These are phyloP conservation scores for Petrosia ficiformis DNA, from an alignment of 37 sponge, comb jelly and placozoan genomes.

Conservation along the genomic window DNA sequence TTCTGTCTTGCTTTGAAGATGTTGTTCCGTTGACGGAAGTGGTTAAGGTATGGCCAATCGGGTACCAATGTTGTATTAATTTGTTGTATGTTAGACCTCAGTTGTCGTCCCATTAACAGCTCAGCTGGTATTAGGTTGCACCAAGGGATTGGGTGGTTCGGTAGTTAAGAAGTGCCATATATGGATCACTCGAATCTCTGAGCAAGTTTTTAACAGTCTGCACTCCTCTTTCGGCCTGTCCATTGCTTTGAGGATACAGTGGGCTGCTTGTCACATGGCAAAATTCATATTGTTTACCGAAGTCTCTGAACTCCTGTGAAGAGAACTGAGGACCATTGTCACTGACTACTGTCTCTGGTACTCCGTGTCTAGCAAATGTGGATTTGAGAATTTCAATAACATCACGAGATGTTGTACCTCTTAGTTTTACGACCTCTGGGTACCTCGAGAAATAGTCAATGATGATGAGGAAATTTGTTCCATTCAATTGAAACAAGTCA, in stretches of 20 bases:
- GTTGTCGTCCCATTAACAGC: slow-evolving; percentile 61
- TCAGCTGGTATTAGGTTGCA: slow-evolving; percentile 48
- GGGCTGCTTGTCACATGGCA: slow-evolving; percentile 32
- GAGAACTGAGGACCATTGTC: slow-evolving; percentile 51
- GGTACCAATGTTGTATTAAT: slow-evolving; percentile 4
- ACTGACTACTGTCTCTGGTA: slow-evolving; percentile 9
- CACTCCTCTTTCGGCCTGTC: slow-evolving; percentile 26
- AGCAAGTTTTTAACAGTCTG: slow-evolving; percentile 33
- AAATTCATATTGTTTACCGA: slow-evolving; percentile 15
- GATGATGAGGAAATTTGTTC: slow-evolving; percentile 12
- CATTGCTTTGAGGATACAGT: slow-evolving; percentile 43
- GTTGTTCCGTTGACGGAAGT: slow-evolving; percentile 10
- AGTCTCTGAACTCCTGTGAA: slow-evolving; percentile 10
- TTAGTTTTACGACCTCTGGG: slow-evolving; percentile 32
- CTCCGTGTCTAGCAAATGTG: slow-evolving; percentile 29
- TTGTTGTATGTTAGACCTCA: slow-evolving; percentile 22
- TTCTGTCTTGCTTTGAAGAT: slow-evolving; percentile 14
- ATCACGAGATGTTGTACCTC: slow-evolving; percentile 4
- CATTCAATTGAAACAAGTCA: slow-evolving; percentile 35
- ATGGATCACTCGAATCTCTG: slow-evolving; percentile 17
- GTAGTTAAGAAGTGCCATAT: slow-evolving; percentile 28
- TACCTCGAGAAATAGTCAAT: slow-evolving; percentile 50
- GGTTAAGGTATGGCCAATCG: slow-evolving; percentile 34
- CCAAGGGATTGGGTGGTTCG: slow-evolving; percentile 57
- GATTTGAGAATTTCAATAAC: slow-evolving; percentile 23